Conservation (phyloP, 2,888 invertebrate genomes). For the Apantesis nais region DNA sequence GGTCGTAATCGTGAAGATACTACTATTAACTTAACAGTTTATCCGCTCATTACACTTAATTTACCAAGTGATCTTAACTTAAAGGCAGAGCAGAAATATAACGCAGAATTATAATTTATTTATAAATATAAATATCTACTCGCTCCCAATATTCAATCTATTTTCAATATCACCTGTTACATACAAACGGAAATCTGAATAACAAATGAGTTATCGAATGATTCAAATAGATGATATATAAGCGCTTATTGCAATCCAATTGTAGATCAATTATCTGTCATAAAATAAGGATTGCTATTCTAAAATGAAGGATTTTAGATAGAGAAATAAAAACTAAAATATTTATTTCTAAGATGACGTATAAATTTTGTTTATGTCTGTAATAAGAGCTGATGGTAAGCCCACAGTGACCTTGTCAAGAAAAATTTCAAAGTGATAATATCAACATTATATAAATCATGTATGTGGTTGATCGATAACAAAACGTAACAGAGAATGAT, state of each 20-base stretch:
- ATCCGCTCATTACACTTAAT: neutral
- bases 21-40: neutral
- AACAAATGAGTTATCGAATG: neutral
- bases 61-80: neutral
- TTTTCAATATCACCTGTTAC: neutral
- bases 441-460: neutral
- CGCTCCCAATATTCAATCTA: neutral
- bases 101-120: neutral
- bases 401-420: no score
- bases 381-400: no score
- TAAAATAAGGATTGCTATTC: no score
- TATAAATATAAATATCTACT: neutral
- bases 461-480: neutral
- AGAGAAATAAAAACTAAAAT: no score
- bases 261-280: no score
- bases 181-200: neutral
- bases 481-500: neutral
- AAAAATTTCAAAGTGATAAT: neutral
- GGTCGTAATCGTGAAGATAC: conserved; percentile 14
- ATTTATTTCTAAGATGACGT: no score
- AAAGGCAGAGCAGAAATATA: neutral
- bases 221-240: neutral
- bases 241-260: no score
- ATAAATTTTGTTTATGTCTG: no score
- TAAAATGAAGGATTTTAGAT: no score